Conservation (phyloP, 2,888 invertebrate species). For the Alloplasta piceator region DNA sequence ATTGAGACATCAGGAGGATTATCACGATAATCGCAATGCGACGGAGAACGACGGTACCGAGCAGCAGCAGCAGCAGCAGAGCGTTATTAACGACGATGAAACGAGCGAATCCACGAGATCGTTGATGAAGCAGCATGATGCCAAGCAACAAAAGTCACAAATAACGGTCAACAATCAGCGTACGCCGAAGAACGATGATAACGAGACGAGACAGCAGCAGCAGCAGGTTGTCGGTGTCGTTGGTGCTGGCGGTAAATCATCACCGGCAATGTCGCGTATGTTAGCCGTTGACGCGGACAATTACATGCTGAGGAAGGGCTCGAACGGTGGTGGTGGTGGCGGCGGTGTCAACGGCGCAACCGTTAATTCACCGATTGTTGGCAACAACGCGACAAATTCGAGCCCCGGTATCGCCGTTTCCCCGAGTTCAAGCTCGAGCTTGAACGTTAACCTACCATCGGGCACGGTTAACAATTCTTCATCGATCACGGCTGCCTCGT, state of each 20-base stretch:
- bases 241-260: constrained; percentile 69
- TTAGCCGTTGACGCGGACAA: constrained; percentile 81
- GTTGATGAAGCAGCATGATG: background rate
- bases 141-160: too few species aligned
- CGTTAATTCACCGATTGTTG: constrained; percentile 6
- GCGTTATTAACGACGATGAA: constrained; percentile 36
- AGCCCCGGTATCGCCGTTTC: constrained; percentile 17
- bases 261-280: constrained; percentile 78
- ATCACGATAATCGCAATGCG: constrained; percentile 46
- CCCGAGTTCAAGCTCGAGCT: background rate
- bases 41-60: constrained; percentile 43
- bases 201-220: constrained; percentile 67
- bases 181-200: too few species aligned
- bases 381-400: background rate
- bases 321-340: constrained; percentile 49
- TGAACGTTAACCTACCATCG: constrained; percentile 6
- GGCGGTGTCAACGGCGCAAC: constrained; percentile 48
- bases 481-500: constrained; percentile 26
- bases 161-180: too few species aligned
- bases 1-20: constrained; percentile 59
- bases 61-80: background rate
- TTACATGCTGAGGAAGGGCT: constrained; percentile 81
- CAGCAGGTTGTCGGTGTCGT: constrained; percentile 67
- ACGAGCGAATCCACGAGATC: constrained; percentile 34
- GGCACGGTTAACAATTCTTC: constrained; percentile 26